Conservation (phyloP, 1,140 invertebrate species). For the Temnothorax curvispinosus region DNA sequence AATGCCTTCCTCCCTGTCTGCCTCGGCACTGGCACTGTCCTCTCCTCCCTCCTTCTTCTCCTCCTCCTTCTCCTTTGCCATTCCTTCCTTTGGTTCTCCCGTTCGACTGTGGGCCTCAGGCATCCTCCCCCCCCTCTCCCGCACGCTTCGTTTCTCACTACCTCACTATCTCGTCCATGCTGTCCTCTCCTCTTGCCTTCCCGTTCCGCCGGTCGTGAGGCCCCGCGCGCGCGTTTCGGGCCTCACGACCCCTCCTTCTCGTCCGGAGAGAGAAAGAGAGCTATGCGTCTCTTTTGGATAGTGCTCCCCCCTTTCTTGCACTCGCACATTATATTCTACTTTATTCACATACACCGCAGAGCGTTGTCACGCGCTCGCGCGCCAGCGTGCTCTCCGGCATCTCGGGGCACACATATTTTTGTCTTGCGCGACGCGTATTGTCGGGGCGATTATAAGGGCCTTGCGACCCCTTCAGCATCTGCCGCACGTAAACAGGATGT, state of each 20-base stretch:
- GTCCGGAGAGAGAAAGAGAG: slow-evolving; percentile 10
- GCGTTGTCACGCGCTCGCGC: slow-evolving; percentile 68
- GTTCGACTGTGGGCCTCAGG: slow-evolving; percentile 26
- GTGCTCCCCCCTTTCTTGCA: background rate
- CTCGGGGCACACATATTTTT: slow-evolving; percentile 10
- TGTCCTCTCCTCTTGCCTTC: background rate
- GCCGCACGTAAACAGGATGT: slow-evolving; percentile 3
- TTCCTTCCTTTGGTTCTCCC: slow-evolving; percentile 9
- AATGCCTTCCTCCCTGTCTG: slow-evolving; percentile 72
- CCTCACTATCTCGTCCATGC: background rate
- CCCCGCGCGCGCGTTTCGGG: slow-evolving; percentile 49
- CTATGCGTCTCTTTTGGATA: slow-evolving; percentile 72
- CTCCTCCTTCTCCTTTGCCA: slow-evolving; percentile 2
- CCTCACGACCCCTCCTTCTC: slow-evolving; percentile 59
- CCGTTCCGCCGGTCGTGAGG: background rate
- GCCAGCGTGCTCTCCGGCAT: background rate
- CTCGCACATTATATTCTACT: slow-evolving; percentile 81
- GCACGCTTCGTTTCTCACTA: slow-evolving; percentile 11
- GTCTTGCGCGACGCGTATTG: background rate
- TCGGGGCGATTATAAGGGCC: background rate
- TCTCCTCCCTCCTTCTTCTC: slow-evolving; percentile 30
- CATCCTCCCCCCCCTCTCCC: background rate
- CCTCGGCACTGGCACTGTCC: slow-evolving; percentile 58
- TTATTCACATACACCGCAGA: slow-evolving; percentile 77
- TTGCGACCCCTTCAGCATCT: background rate